Base-by-base conservation (phyloP, 2,797 vertebrate species). In the Capromys pilorides region DNA sequence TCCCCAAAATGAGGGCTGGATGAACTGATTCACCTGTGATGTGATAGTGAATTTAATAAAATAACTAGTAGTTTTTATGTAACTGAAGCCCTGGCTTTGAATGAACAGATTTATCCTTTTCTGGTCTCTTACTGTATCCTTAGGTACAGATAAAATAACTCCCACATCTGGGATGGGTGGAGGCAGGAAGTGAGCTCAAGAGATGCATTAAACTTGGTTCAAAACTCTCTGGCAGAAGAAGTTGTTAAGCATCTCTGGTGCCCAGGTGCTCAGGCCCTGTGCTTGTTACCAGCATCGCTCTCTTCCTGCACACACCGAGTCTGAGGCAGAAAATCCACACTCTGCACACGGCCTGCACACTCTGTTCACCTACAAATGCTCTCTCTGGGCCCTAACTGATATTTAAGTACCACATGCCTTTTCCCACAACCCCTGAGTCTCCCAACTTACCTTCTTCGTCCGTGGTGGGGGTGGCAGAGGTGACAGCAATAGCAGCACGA, bases 291-390 rank as follows among this genome's bases (percentile, higher is more conserved):
- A 36, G 8, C 12, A 16, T 1, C 0, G 21, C 64, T 28, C 49
- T 66, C 39, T 41, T 0, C 3, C 14, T 6, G 21, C 0, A 1
- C 24, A 31, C 1, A 45, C 84, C 14, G 6, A 2, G 12, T 2
- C n/a, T 51, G 26, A 21, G n/a, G 36, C 62, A 49, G 62, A 39
- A 57, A 49, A 24, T 2, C 73, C 31, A 41, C 24, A 39, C 24
- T 19, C 0, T 11, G 14, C 6, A 14, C 0, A 12, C 16, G 22
- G 26, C 1, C 2, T 0, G 12, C 31, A 45, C 14, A 73, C 73
- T 62, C 41, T 64, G 33, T 61, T 36, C 41, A 54, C 33, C 33
- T 39, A 21, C 33, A 66, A 79, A 84, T 28, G 21, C 28, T 67
- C 19, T 24, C 49, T 12, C 0, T 4, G 6, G 21, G 81, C 51